phyloP scores from a whole-genome alignment of 2,888 invertebrate species.

The Limnephilus marmoratus region DNA sequence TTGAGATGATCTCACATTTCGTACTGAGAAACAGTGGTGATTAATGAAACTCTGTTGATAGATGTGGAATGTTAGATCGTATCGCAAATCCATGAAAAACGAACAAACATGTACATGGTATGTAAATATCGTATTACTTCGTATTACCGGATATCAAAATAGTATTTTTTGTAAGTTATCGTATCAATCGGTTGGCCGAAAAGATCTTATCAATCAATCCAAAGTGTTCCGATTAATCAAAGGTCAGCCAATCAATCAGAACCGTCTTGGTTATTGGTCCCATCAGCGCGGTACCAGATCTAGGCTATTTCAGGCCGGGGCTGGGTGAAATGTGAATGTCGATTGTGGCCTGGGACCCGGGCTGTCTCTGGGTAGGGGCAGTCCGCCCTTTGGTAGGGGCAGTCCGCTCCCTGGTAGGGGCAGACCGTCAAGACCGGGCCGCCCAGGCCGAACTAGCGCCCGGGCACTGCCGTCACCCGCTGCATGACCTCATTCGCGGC shows the following conservation, averaged over 20 bases:
- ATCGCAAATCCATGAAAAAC: neutral
- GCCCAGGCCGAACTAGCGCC: constrained; percentile 6
- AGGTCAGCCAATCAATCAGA: neutral
- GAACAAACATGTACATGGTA: neutral
- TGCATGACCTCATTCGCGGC: constrained; percentile 45
- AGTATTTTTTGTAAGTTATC: neutral
- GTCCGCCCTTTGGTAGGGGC: neutral
- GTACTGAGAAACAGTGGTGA: no score
- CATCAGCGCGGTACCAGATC: constrained; percentile 10
- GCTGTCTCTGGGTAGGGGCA: neutral
- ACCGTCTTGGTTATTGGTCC: constrained; percentile 12
- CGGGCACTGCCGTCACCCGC: constrained; percentile 30
- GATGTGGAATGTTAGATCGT: neutral
- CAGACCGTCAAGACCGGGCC: neutral
- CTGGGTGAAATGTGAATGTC: neutral
- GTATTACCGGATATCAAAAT: neutral
- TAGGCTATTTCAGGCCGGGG: constrained; percentile 33
- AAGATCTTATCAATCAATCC: neutral
- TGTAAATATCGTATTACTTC: neutral
- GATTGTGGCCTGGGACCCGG: neutral
- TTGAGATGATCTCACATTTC: neutral
- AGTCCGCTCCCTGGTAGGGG: neutral
- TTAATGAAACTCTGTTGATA: neutral
- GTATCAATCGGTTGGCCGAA: neutral
- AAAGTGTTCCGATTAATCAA: neutral